Conservation (phyloP, 2,888 invertebrate genomes). For the Drosophila meridionalis region DNA sequence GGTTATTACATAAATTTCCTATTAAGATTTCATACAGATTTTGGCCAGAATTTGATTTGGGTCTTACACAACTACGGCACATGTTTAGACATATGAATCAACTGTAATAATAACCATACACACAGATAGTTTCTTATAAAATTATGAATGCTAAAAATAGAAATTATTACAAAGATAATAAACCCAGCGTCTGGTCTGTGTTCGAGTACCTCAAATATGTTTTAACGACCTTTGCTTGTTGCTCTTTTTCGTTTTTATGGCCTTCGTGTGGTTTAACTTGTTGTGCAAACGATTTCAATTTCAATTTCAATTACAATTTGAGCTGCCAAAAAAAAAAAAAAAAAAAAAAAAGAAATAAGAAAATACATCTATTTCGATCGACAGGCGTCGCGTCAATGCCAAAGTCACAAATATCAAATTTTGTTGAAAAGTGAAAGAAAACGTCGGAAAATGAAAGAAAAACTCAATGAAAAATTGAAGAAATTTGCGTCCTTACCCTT, state of each 20-base stretch:
- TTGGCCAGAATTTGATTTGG: background rate
- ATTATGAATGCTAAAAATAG: background rate
- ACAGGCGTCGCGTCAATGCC: conserved; percentile 62
- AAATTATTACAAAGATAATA: background rate
- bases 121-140: background rate
- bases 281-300: conserved; percentile 40
- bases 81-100: background rate
- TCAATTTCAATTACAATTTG: conserved; percentile 33
- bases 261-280: conserved; percentile 34
- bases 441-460: conserved; percentile 50
- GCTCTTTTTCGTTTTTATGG: conserved; percentile 11
- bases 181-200: background rate
- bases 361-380: conserved; percentile 57
- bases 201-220: background rate
- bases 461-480: conserved; percentile 10
- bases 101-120: background rate
- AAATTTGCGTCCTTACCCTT: conserved; percentile 12
- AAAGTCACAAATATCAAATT: conserved; percentile 70
- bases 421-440: conserved; percentile 36
- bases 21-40: too few species aligned
- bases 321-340: conserved; percentile 20
- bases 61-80: background rate
- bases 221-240: conserved; percentile 22
- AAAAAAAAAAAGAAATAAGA: background rate
- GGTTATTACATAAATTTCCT: too few species aligned